Base-by-base conservation (phyloP, 2,797 vertebrate genomes). In the Pempheris klunzingeri region DNA sequence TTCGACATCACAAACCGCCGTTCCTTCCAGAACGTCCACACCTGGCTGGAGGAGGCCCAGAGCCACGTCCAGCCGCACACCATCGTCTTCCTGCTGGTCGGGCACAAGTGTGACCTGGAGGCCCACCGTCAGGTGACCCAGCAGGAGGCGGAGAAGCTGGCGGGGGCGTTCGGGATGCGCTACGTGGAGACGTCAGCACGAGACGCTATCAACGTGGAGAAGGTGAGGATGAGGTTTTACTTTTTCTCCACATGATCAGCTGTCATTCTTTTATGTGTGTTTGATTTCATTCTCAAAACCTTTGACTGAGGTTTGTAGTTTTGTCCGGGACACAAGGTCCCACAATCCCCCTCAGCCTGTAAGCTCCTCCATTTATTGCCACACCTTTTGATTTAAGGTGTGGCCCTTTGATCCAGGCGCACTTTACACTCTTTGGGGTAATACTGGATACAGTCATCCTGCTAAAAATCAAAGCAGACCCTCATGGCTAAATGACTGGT, bases 1-100 rank as follows among this genome's bases (percentile, higher is more conserved):
- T 99, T 99, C 77, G 97, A 99, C 93, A 98, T 98, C 91, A 98
- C 97, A 77, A 98, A 97, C 95, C 97, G 96, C 60, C 95, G 97
- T 77, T 98, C 97, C 73, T 98, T 98, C 94, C 96, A 98, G 94
- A 98, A 98, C 14, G 97, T 98, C 64, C 96, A 97, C 2, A 96
- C 97, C 87, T 99, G 97, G 97, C 93, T 99, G 65, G 97, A 98
- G 90, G 97, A 99, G 92, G 98, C 97, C 50, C 96, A 96, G 88
- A 97, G 96, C 83, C 97, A 97, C 2, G 97, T 97, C 57, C 97
- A 97, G 93, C 97, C 97, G 0, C 98, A 97, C 93, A 95, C 96
- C 94, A 98, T 98, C 20, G 95, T 99, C 84, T 98, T 99, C 83
- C 94, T 98, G 74, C 89, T 98, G 90, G 97, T 98, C 20, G 97